Percentiles rank a stretch among this genome's conserved stretches.
Evolutionary conservation across 2,797 vertebrate species (phyloP).

Genomic region (Artibeus jamaicensis): DNA sequence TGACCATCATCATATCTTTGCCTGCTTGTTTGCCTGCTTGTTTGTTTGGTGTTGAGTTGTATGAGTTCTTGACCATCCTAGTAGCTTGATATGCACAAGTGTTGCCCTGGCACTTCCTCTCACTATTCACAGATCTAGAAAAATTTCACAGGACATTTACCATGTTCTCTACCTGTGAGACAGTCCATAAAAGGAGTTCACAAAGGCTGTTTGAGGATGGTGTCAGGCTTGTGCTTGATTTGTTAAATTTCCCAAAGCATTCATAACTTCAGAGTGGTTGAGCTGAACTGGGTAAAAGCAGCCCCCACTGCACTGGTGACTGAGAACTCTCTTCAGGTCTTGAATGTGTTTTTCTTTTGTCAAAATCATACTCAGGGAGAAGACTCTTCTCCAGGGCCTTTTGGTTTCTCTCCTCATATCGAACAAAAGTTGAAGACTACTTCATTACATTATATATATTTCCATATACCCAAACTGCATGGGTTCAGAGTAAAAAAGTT

Average conservation of each 20-base stretch:
- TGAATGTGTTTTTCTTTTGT: not conserved
- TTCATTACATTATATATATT: not conserved
- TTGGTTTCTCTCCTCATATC: not conserved
- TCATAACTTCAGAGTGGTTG: not conserved
- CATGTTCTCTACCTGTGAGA: not conserved
- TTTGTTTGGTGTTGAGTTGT: not conserved
- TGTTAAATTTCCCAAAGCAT: not conserved
- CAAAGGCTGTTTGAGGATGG: not conserved
- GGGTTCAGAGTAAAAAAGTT: not conserved
- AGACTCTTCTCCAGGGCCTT: not conserved
- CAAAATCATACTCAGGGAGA: not conserved
- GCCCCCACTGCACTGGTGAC: not conserved
- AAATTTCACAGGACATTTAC: not conserved
- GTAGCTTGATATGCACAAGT: not conserved
- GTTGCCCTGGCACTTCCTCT: not conserved
- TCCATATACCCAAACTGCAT: not conserved
- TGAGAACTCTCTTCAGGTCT: not conserved
- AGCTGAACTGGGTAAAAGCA: not conserved
- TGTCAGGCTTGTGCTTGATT: not conserved
- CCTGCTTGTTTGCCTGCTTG: not conserved
- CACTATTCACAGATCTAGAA: not conserved
- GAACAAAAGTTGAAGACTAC: not conserved
- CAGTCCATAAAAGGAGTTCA: not conserved
- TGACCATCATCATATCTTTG: not conserved
- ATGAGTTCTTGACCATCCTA: not conserved